Evolutionary conservation across 2,888 invertebrate genomes (phyloP), one percentile per base, ranked within the genome.

Genomic region (Nymphalis c-album): DNA sequence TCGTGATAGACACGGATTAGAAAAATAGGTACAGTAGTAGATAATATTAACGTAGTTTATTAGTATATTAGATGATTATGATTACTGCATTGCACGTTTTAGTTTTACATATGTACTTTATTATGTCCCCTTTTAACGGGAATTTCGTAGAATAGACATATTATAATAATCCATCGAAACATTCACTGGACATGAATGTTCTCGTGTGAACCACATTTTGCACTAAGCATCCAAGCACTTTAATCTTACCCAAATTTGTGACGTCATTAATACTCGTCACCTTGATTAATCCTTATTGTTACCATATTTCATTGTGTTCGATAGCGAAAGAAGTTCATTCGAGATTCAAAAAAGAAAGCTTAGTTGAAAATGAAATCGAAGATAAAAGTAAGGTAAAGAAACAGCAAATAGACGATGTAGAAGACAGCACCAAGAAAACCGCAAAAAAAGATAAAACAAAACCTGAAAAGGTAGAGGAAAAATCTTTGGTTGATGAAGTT

Each of bases 321-420:
- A 84, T 91, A 93, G 93, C 93, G 70, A 91, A 84, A 86, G 92
- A 93, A 90, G 86, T 92, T 79, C 91, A 88, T 85, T 86, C 91
- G 80, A 88, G 87, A 76, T 85, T 92, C 77, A 86, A 84, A 77
- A 92, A 87, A 77, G 91, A 93, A 85, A 81, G 88, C 55, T 82
- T 89, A 71, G 78, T 89, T 74, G 93, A 94, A 84, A 90, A 87
- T 76, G 86, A 93, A 72, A 80, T 93, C 63, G 91, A 93, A 73
- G 93, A 86, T 31, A 84, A 86, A 64, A 76, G 71, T 65, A 85
- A 83, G 73, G 78, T 78, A 51, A 80, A 77, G 65, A 78, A 87
- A 71, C 76, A 80, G 60, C 74, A 76, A 46, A 62, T 85, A 6
- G 73, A 77, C 58, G 76, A 77, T 74, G 85, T 87, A 60, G 84